Evolutionary conservation across 2,888 invertebrate genomes (phyloP), one percentile per base, ranked within the genome.

Genomic region (Andricus curvator): DNA sequence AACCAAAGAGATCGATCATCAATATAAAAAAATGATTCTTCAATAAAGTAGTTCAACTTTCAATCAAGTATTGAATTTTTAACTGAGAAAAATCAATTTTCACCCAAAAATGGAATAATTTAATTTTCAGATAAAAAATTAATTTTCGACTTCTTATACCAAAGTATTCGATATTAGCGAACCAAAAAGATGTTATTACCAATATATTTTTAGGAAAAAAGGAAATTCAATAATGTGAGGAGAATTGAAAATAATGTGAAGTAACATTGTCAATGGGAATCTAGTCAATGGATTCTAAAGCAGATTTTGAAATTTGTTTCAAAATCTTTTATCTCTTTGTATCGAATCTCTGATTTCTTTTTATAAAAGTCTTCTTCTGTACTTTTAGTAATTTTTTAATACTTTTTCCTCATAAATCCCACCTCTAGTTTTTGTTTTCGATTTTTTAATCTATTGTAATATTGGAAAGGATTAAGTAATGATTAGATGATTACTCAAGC

Each of bases 131-230:
- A 29, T 29, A 29, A 29, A 29, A 29, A 29, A 29, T 29, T 29
- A 29, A 29, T 29, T 29, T 29, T 3, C 29, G 29, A 4, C n/a
- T 48, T 67, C 62, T 15, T 33, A 76, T 65, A 78, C 67, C 25
- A 8, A 74, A 82, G 77, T 77, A 37, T 70, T 41, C 5, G 68
- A 79, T 11, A n/a, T 44, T 66, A 22, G n/a, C 17, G 64, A 66
- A 80, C 22, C 77, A 70, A 22, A 78, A 66, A 81, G 15, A 62
- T 8, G 9, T 22, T 29, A 64, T 29, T 29, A 64, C 17, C 11
- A 37, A 48, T 56, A 29, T 64, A 13, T 25, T 70, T 74, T 29
- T 56, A 33, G 29, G 51, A 51, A 29, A 11, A 33, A 41, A 41
- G 13, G 17, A 64, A 68, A 66, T 22, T 41, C 22, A 60, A 41